phyloP scores from a whole-genome alignment of 2,797 vertebrate species.

The Falco naumanni region DNA sequence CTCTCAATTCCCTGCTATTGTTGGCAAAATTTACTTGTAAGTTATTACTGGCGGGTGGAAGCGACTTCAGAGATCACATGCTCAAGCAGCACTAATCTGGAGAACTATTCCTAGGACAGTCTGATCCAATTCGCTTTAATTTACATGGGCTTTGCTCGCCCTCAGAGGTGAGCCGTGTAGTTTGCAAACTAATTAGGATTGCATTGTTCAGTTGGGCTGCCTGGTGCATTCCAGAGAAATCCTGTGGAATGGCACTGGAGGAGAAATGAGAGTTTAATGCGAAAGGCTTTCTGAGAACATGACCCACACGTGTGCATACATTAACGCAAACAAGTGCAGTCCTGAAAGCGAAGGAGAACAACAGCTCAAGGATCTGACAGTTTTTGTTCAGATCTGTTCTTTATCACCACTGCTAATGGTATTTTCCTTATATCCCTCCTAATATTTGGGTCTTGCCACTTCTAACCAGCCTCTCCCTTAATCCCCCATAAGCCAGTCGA shows the following conservation, averaged over 20 bases:
- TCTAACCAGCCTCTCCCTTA: neutral
- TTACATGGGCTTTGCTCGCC: neutral
- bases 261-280: neutral
- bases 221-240: slow-evolving; percentile 1
- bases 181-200: slow-evolving; percentile 33
- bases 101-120: neutral
- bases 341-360: neutral
- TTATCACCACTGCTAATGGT: neutral
- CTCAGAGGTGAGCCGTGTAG: neutral
- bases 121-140: neutral
- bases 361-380: neutral
- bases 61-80: neutral
- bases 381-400: neutral
- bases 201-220: neutral
- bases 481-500: rapidly evolving
- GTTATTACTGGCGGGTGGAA: neutral
- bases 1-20: neutral
- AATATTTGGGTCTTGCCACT: neutral
- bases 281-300: neutral
- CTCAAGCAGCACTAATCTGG: neutral
- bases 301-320: neutral
- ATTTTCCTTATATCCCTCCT: neutral
- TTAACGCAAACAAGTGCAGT: neutral
- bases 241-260: neutral
- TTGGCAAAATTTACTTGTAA: neutral